Conservation (phyloP, 2,797 vertebrate species). For the Rhinella marina region DNA sequence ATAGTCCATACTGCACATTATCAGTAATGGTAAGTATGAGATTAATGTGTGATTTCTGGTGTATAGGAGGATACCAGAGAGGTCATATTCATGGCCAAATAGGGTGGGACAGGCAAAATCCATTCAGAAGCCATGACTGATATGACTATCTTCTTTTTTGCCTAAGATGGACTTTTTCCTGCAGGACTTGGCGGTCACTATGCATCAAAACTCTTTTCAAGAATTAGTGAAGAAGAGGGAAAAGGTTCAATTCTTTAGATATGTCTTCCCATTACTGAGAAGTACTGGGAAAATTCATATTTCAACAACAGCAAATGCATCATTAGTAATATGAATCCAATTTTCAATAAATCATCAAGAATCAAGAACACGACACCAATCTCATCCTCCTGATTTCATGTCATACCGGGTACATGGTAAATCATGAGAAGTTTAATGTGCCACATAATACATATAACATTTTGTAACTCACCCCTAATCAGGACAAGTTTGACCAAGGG, state of each 20-base stretch:
- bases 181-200: background rate
- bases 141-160: background rate
- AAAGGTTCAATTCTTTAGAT: background rate
- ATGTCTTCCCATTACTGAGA: background rate
- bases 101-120: background rate
- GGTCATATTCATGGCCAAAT: background rate
- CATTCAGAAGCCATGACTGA: background rate
- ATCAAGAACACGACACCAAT: background rate
- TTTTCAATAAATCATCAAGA: background rate
- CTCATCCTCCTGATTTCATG: background rate
- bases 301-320: background rate
- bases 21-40: too few species aligned
- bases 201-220: background rate
- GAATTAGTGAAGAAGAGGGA: background rate
- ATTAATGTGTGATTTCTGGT: background rate
- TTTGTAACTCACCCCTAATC: background rate
- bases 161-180: background rate
- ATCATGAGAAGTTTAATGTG: background rate
- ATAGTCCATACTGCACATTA: too few species aligned
- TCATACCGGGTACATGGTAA: background rate
- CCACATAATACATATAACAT: background rate
- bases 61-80: background rate
- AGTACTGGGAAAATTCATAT: background rate
- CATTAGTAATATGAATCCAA: background rate
- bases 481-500: background rate